Evolutionary conservation across 37 sponge, comb jelly and placozoan species (phyloP), one percentile per base, ranked within the genome.

Genomic region (Beroe ovata): DNA sequence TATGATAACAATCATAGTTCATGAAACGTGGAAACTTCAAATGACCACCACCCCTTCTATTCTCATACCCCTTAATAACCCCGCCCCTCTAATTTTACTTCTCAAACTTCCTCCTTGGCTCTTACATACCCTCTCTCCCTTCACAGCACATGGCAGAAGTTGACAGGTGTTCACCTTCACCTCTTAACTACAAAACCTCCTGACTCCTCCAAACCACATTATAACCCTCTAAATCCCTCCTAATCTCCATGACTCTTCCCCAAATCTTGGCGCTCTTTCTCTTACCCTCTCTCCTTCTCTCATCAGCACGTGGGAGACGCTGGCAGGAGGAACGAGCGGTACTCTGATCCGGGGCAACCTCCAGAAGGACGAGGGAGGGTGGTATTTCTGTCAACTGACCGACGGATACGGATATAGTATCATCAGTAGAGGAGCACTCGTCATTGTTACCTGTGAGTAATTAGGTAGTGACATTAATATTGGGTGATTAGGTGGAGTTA

Each of bases 351-450:
- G 39, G 41, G 84, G 84, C 23, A 77, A 77, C 47, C 47, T 77
- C 26, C 84, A 77, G 54, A 77, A 77, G 23, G 47, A 40, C 4
- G 47, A 77, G 47, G 84, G 84, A 40, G 84, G 84, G 8, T 77
- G 33, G 14, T 77, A 77, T 54, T 77, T 77, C 84, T 77, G 84
- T 42, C 42, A 77, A 40, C 41, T 77, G 6, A 42, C 84, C 4
- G 84, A 77, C 54, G 84, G 84, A 8, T 77, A 77, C 54, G 84
- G 84, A 2, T 77, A 77, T 54, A 77, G 84, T 40, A 16, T 77
- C 23, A 42, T 77, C 84, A 77, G 84, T 29, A 8, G 54, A 3
- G 84, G 84, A 8, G 84, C 84, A 23, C 84, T 40, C 47, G 84
- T 77, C 28, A 20, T 77, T 41, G 84, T 77, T 36, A 77, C 84